phyloP scores from a whole-genome alignment of 2,797 vertebrate genomes.

The Sebastiscus tertius region DNA sequence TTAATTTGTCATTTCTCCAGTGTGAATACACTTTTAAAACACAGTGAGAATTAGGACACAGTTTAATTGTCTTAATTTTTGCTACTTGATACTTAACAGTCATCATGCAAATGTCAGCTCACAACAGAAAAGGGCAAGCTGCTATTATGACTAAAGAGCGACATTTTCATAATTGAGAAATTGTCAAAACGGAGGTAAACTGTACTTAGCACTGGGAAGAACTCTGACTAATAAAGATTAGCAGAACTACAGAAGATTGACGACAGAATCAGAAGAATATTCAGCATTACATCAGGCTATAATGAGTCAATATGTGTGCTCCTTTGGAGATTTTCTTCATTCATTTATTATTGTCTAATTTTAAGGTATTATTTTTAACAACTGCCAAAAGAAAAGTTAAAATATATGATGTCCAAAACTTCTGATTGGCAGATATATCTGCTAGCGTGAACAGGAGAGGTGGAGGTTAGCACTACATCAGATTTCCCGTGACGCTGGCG shows the following conservation, averaged over 20 bases:
- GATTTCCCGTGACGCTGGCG: slow-evolving; percentile 37
- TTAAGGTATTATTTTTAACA: neutral
- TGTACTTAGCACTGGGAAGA: neutral
- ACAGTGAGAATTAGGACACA: neutral
- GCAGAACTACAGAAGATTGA: neutral
- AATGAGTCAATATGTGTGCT: too few species aligned
- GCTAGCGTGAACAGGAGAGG: neutral
- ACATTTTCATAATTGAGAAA: slow-evolving; percentile 1
- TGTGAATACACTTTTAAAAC: neutral
- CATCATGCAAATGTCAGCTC: slow-evolving; percentile 15
- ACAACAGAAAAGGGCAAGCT: neutral
- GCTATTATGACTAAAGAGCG: neutral
- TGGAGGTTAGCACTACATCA: slow-evolving; percentile 25
- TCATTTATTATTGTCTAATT: neutral
- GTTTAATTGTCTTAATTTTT: neutral
- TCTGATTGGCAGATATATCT: slow-evolving; percentile 19
- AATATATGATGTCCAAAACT: neutral
- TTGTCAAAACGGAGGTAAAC: neutral
- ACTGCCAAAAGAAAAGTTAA: neutral
- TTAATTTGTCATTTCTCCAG: neutral
- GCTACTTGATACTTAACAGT: neutral
- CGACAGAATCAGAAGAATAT: neutral
- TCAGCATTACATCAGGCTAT: neutral
- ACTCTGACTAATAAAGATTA: neutral
- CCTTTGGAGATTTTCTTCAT: neutral